These are phyloP conservation scores for Sorex maritimensis DNA, from an alignment of 2,797 vertebrate genomes.

Conservation along the genomic window DNA sequence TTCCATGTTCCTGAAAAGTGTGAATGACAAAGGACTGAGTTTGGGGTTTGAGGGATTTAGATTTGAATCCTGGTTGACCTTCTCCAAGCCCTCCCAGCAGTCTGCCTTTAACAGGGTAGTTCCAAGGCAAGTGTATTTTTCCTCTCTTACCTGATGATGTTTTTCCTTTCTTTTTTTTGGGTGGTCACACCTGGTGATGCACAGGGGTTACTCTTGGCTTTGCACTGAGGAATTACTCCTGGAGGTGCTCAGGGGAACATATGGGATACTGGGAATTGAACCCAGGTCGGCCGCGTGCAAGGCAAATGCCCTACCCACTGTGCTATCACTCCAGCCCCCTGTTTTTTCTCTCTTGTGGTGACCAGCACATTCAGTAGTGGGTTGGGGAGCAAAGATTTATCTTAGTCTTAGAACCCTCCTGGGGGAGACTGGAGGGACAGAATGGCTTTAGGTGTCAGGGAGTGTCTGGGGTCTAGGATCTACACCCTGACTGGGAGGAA, in stretches of 20 bases:
- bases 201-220: too few species aligned
- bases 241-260: too few species aligned
- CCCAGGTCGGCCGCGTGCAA: too few species aligned
- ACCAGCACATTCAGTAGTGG: not conserved
- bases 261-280: too few species aligned
- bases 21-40: not conserved
- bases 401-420: not conserved
- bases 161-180: too few species aligned
- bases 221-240: too few species aligned
- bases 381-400: not conserved
- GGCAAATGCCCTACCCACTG: too few species aligned
- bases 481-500: not conserved
- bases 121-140: not conserved
- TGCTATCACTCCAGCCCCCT: too few species aligned
- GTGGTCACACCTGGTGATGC: too few species aligned
- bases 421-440: not conserved
- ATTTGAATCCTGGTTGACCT: not conserved
- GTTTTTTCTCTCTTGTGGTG: too few species aligned
- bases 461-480: not conserved
- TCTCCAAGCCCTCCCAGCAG: not conserved
- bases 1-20: not conserved
- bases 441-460: not conserved
- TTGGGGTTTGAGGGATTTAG: not conserved
- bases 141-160: not conserved
- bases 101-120: not conserved